Conservation (phyloP, 2,113 vertebrate species). For the Tragelaphus strepsiceros region DNA sequence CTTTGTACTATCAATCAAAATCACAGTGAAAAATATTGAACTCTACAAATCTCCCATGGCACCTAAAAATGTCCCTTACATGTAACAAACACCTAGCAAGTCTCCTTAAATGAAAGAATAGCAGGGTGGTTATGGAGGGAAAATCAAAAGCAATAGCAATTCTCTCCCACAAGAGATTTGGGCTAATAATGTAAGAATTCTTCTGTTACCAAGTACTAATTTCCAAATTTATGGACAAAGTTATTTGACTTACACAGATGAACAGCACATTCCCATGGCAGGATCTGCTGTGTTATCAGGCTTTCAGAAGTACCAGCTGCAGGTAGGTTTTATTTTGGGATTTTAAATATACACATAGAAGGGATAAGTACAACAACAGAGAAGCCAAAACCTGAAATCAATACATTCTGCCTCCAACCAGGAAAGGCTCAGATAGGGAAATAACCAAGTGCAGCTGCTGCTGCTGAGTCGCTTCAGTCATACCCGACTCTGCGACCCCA, state of each 20-base stretch:
- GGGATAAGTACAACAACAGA: not conserved
- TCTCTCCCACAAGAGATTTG: not conserved
- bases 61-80: not conserved
- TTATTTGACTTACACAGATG: not conserved
- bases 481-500: not conserved
- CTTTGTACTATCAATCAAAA: not conserved
- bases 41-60: not conserved
- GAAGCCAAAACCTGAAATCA: not conserved
- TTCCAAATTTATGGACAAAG: not conserved
- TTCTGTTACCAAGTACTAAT: not conserved
- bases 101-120: not conserved
- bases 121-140: not conserved
- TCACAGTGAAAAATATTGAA: not conserved
- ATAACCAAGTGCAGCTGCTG: not conserved
- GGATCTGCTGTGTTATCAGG: not conserved
- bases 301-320: not conserved
- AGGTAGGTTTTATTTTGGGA: not conserved
- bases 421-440: not conserved
- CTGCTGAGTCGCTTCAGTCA: too few relatives aligned
- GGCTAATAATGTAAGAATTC: not conserved
- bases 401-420: not conserved
- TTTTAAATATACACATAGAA: conserved; percentile 7
- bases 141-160: not conserved
- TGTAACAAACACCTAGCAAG: not conserved
- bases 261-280: not conserved